Evolutionary conservation across 64 coral and sea anemone genomes (phyloP), one percentile per base, ranked within the genome.

Genomic region (Platygyra sinensis): DNA sequence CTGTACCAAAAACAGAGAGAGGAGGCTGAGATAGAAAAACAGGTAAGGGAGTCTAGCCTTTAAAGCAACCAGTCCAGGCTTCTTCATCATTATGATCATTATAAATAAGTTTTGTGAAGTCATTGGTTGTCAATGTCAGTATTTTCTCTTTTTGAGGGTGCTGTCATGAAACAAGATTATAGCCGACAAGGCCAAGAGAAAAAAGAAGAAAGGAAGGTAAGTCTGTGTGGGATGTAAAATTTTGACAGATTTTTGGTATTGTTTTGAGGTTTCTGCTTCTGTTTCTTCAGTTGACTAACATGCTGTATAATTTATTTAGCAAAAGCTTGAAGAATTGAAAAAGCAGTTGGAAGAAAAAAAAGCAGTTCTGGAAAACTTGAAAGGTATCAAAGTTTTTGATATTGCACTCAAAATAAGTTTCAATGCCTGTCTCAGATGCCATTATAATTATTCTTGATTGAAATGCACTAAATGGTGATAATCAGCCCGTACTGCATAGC

Each of bases 281-380:
- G 22, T 11, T 69, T 20, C 7, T 22, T 20, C 2, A 62, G 60
- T 18, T 3, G 5, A 22, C 24, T 67, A 25, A 67, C 20, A 7
- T 25, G 19, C 4, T 69, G 22, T 7, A 69, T 69, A n/a, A 60
- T 69, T 57, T 86, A 36, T 19, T 22, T n/a, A 98, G 96, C 90
- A 93, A 95, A 95, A 95, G 62, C 60, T 98, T 49, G 96, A 96
- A 49, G 95, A 96, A 64, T 42, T 96, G 16, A 96, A 90, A 54
- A 79, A 76, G 67, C 75, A 98, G 24, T 67, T 98, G 36, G 90
- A 95, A 62, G 87, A 87, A 17, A 95, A 98, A 52, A 87, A 90
- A 85, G 90, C 86, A n/a, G 69, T 30, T 30, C 69, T 89, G 5
- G 95, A 95, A 49, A 89, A 95, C 69, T 76, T 93, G 16, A 95